A percentile compares a stretch with the other conserved stretches of the same genome.
Evolutionary conservation across 2,113 vertebrate species (phyloP).

Genomic region (Lepus europaeus): DNA sequence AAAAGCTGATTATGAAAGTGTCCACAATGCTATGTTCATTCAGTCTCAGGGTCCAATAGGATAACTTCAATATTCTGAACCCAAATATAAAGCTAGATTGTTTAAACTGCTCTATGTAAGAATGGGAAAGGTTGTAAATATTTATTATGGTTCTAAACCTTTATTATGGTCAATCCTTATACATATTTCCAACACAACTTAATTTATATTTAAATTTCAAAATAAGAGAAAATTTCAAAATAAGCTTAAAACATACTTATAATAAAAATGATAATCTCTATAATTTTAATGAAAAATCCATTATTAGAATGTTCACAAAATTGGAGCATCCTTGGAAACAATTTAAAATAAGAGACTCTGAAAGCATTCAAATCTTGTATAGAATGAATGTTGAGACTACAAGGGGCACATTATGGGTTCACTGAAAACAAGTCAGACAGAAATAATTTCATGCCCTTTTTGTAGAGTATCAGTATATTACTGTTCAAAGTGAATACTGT

Average conservation of each 20-base stretch:
- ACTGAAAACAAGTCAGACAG: slow-evolving; percentile 54
- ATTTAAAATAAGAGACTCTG: slow-evolving; percentile 43
- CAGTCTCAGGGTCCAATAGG: not conserved
- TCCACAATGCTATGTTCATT: slow-evolving; percentile 8
- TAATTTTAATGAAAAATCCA: slow-evolving; percentile 16
- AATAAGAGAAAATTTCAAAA: not conserved
- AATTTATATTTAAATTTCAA: not conserved
- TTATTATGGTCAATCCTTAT: not conserved
- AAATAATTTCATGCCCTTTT: slow-evolving; percentile 44
- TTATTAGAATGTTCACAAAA: slow-evolving; percentile 17
- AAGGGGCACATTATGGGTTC: slow-evolving; percentile 51
- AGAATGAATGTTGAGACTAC: not conserved
- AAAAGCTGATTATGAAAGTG: slow-evolving; percentile 2
- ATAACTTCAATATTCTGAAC: slow-evolving; percentile 25
- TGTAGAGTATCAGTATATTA: not conserved
- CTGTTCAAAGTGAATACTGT: not conserved
- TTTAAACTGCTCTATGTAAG: slow-evolving; percentile 32
- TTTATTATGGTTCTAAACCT: not conserved
- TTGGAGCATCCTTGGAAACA: not conserved
- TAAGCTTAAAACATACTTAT: not conserved
- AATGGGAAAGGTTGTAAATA: not conserved
- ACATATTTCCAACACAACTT: not conserved
- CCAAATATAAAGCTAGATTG: slow-evolving; percentile 35
- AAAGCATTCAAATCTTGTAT: slow-evolving; percentile 18
- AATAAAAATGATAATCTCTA: slow-evolving; percentile 43